These are phyloP conservation scores for Marisa cornuarietis DNA, from an alignment of 1,140 invertebrate species.

Conservation along the genomic window DNA sequence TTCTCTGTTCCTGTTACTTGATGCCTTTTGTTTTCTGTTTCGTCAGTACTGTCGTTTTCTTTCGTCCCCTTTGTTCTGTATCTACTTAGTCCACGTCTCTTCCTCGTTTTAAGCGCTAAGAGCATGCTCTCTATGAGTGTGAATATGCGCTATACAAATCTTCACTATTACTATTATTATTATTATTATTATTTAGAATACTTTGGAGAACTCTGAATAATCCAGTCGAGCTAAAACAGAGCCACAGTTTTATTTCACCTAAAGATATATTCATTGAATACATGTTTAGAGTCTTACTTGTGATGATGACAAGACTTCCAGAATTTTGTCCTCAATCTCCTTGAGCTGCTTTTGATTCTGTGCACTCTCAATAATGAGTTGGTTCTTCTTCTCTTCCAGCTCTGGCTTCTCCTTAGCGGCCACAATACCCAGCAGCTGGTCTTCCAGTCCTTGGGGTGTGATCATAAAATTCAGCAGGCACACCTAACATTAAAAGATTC, in stretches of 20 bases:
- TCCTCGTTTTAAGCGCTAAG: too few relatives aligned
- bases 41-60: too few relatives aligned
- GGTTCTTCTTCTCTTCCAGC: slow-evolving; percentile 67
- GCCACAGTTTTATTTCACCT: not conserved
- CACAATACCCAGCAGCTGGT: slow-evolving; percentile 67
- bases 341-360: slow-evolving; percentile 75
- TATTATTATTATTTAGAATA: too few relatives aligned
- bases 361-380: slow-evolving; percentile 64
- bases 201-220: too few relatives aligned
- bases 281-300: slow-evolving; percentile 71
- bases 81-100: too few relatives aligned
- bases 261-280: not conserved
- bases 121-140: too few relatives aligned
- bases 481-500: slow-evolving; percentile 44
- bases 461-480: slow-evolving; percentile 68
- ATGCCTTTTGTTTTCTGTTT: too few relatives aligned
- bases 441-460: slow-evolving; percentile 66
- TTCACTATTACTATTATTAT: too few relatives aligned
- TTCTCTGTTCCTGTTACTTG: too few relatives aligned
- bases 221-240: too few relatives aligned
- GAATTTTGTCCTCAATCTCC: slow-evolving; percentile 94
- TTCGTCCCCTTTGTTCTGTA: too few relatives aligned
- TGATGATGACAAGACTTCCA: slow-evolving; percentile 81
- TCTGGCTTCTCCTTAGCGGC: slow-evolving; percentile 67
- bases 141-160: too few relatives aligned